These are phyloP conservation scores for Biston betularia DNA, from an alignment of 2,888 invertebrate genomes.

Conservation along the genomic window DNA sequence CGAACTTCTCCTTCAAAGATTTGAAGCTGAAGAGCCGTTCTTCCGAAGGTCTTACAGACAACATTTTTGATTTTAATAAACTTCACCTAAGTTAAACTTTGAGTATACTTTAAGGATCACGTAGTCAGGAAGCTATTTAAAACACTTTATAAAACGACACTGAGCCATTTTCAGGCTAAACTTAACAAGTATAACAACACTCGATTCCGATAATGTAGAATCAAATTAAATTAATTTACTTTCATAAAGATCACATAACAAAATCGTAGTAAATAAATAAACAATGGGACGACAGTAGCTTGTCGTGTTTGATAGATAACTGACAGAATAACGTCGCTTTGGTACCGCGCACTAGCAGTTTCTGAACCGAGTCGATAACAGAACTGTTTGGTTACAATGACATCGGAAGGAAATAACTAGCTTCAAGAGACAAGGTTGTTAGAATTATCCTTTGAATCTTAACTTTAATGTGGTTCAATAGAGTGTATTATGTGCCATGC, in stretches of 20 bases:
- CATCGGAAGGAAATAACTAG: constrained; percentile 6
- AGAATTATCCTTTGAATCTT: constrained; percentile 9
- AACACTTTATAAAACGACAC: not conserved
- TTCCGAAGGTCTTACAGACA: constrained; percentile 67
- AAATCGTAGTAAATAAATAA: constrained; percentile 35
- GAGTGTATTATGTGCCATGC: not conserved
- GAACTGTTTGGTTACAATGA: constrained; percentile 28
- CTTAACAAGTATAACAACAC: not conserved
- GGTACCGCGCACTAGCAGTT: constrained; percentile 26
- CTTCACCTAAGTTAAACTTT: not conserved
- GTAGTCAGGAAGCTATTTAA: not conserved
- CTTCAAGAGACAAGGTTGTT: constrained; percentile 6
- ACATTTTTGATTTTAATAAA: constrained; percentile 59
- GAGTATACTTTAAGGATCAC: not conserved
- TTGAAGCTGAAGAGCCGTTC: constrained; percentile 76
- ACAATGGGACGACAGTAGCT: constrained; percentile 30
- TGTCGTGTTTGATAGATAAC: constrained; percentile 46
- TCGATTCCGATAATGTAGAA: not conserved
- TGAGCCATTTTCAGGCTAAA: not conserved
- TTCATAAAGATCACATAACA: constrained; percentile 25
- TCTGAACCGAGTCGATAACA: constrained; percentile 44
- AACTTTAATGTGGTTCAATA: not conserved
- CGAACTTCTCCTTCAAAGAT: constrained; percentile 76
- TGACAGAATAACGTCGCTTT: constrained; percentile 41
- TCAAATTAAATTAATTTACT: not conserved